A percentile compares a stretch with the other conserved stretches of the same genome.
phyloP scores from a whole-genome alignment of 2,888 invertebrate genomes.

The Orthosia gracilis region DNA sequence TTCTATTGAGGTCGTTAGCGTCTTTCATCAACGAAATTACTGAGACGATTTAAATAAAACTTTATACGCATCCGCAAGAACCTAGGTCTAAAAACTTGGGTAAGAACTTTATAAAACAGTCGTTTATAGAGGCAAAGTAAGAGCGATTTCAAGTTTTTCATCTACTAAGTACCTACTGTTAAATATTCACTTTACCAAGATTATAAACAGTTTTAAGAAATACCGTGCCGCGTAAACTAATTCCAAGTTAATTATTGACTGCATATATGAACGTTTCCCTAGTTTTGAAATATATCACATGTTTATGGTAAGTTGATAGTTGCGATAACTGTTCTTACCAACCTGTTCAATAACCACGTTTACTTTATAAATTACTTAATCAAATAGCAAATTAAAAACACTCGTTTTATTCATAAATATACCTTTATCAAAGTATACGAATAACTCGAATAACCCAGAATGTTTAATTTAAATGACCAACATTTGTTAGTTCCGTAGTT shows the following conservation, averaged over 20 bases:
- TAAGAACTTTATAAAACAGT: background rate
- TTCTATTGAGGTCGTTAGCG: background rate
- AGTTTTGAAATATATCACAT: slow-evolving; percentile 33
- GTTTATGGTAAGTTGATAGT: slow-evolving; percentile 18
- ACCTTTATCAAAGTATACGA: background rate
- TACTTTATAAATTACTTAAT: slow-evolving; percentile 15
- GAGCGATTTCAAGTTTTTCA: background rate
- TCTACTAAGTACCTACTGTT: background rate
- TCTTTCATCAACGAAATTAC: too few species aligned
- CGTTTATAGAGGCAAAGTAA: too few species aligned
- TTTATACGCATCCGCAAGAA: too few species aligned
- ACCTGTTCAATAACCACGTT: slow-evolving; percentile 11
- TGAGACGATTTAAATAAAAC: too few species aligned
- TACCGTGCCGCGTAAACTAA: background rate
- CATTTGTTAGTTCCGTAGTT: background rate
- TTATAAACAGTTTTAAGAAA: background rate
- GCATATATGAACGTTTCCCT: slow-evolving; percentile 8
- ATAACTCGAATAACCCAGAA: background rate
- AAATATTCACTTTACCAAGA: background rate
- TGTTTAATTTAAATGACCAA: background rate
- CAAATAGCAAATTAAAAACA: background rate
- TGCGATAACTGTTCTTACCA: slow-evolving; percentile 25
- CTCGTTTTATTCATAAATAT: background rate
- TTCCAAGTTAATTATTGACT: slow-evolving; percentile 36
- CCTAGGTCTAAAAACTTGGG: background rate